Percentiles rank a stretch among this genome's conserved stretches.
Conservation (phyloP, 1,140 invertebrate species). For the Eubasilissa regina region DNA sequence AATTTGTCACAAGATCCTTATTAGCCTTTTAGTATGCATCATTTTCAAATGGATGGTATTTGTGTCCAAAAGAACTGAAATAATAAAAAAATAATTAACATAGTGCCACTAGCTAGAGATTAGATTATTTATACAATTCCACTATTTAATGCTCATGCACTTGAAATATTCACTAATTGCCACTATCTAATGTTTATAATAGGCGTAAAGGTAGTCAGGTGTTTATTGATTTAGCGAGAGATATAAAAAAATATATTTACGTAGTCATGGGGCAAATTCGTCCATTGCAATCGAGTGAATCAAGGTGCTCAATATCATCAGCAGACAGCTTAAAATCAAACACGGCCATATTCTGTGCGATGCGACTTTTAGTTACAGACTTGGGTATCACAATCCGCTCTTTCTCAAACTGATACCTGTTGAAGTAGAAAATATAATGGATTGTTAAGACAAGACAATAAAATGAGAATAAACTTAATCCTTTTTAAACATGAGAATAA, state of each 20-base stretch:
- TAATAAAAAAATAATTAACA: constrained; percentile 44
- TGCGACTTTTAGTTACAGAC: constrained; percentile 77
- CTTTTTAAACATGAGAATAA: no score
- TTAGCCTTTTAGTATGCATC: constrained; percentile 60
- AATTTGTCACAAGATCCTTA: no score
- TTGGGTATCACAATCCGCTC: constrained; percentile 72
- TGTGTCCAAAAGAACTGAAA: constrained; percentile 67
- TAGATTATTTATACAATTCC: no score
- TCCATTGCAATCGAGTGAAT: constrained; percentile 68
- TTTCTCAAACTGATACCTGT: constrained; percentile 68
- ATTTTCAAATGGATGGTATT: constrained; percentile 68
- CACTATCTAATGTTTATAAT: no score
- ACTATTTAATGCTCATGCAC: no score
- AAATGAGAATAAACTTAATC: no score
- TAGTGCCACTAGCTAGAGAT: no score
- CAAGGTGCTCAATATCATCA: constrained; percentile 72
- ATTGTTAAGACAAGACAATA: no score
- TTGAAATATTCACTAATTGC: no score
- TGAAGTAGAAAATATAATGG: not conserved
- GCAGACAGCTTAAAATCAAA: constrained; percentile 79
- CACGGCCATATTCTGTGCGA: constrained; percentile 80
- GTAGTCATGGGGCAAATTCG: constrained; percentile 65
- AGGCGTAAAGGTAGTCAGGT: no score
- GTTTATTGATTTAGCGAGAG: no score
- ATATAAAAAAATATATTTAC: constrained; percentile 59